phyloP scores from a whole-genome alignment of 2,797 vertebrate genomes.

The Eleutherodactylus coqui region DNA sequence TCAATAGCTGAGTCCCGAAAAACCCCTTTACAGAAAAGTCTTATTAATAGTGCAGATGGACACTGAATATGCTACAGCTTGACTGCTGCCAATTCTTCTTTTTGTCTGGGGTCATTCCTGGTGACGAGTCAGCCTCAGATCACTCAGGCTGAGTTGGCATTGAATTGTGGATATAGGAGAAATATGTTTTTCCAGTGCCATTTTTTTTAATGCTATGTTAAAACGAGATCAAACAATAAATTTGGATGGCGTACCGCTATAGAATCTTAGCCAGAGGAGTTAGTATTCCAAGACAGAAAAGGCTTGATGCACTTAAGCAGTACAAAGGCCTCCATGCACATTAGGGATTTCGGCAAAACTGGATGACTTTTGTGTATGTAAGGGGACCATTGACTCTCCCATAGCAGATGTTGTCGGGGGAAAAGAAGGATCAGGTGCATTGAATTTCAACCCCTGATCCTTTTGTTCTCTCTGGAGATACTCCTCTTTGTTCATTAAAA shows the following conservation, averaged over 20 bases:
- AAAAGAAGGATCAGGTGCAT: too few species aligned
- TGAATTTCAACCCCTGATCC: too few species aligned
- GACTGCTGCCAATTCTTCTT: not conserved
- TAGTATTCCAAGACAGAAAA: too few species aligned
- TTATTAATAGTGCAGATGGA: not conserved
- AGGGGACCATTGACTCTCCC: too few species aligned
- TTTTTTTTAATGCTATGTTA: not conserved
- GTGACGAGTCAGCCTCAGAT: not conserved
- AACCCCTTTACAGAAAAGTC: not conserved
- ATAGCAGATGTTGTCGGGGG: too few species aligned
- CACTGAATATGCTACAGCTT: not conserved
- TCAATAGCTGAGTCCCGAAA: too few species aligned
- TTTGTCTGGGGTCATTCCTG: not conserved
- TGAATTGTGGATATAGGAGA: not conserved
- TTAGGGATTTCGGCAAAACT: too few species aligned
- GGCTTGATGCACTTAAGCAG: not conserved
- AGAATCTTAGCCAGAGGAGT: not conserved
- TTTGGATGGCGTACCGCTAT: not conserved
- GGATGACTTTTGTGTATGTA: too few species aligned
- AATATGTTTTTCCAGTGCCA: not conserved
- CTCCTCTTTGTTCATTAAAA: too few species aligned
- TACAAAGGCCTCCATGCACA: too few species aligned
- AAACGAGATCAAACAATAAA: not conserved
- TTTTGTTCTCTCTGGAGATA: too few species aligned
- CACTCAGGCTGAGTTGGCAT: not conserved